Conservation (phyloP, 2,888 invertebrate genomes). For the Epistrophe grossulariae region DNA sequence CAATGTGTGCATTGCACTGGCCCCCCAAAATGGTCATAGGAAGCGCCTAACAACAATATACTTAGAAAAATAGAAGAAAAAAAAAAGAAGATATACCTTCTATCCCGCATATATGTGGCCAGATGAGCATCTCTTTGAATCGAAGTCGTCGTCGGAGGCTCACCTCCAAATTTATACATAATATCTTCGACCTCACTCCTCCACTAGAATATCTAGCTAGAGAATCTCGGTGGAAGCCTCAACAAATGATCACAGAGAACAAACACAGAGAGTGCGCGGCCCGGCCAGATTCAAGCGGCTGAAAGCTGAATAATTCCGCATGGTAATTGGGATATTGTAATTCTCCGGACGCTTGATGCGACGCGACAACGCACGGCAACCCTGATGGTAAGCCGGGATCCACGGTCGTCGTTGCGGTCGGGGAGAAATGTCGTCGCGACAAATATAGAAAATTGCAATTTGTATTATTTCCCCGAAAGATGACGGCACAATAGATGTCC, state of each 20-base stretch:
- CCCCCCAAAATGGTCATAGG: conserved; percentile 60
- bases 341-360: conserved; percentile 55
- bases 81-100: background rate
- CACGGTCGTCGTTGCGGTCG: background rate
- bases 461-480: conserved; percentile 74
- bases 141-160: conserved; percentile 2
- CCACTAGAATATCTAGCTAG: conserved; percentile 26
- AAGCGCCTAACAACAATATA: conserved; percentile 62
- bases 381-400: background rate
- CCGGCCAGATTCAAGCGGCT: conserved; percentile 39
- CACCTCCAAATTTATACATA: conserved; percentile 47
- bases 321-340: conserved; percentile 76
- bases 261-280: background rate
- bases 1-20: conserved; percentile 28
- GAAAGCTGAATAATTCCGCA: conserved; percentile 67
- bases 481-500: conserved; percentile 73
- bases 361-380: background rate
- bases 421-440: conserved; percentile 68
- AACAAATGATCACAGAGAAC: conserved; percentile 17
- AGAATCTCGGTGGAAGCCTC: background rate
- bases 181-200: conserved; percentile 53
- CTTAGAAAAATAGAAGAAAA: background rate
- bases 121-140: background rate
- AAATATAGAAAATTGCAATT: conserved; percentile 75
- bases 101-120: conserved; percentile 15